Evolutionary conservation across 2,797 vertebrate species (phyloP).

Genomic region (Sebastes taczanowskii): DNA sequence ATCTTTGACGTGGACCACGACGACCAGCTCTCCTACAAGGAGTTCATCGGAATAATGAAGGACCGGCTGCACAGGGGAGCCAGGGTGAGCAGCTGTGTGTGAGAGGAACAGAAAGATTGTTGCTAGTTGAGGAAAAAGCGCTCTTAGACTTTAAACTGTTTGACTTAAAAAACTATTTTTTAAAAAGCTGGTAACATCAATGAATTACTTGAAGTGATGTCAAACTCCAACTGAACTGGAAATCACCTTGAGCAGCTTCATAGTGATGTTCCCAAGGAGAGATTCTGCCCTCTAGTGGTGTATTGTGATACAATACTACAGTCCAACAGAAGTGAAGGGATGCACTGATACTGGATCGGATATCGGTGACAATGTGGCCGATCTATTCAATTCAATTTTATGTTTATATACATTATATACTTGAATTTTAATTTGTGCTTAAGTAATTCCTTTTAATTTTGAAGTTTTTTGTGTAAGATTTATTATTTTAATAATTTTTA

Average conservation of each 20-base stretch:
- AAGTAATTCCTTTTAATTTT: no score
- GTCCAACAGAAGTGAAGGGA: neutral
- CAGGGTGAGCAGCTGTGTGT: constrained; percentile 84
- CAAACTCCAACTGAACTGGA: constrained; percentile 2
- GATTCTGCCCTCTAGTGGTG: constrained; percentile 70
- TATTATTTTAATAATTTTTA: no score
- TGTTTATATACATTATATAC: no score
- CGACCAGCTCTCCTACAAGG: constrained; percentile 97
- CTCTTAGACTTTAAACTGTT: neutral
- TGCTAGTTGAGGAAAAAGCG: neutral
- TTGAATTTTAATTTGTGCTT: no score
- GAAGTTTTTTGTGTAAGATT: no score
- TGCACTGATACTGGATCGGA: no score
- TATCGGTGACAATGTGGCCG: no score
- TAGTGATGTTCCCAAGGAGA: neutral
- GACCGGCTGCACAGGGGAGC: constrained; percentile 95
- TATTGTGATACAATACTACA: neutral
- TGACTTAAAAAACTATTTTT: neutral
- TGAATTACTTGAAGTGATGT: neutral
- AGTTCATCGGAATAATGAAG: constrained; percentile 99
- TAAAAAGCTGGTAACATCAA: neutral
- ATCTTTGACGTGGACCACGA: constrained; percentile 99
- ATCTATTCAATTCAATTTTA: no score
- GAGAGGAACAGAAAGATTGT: neutral
- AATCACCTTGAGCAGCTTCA: neutral